phyloP scores from a whole-genome alignment of 2,888 invertebrate species.

The Oegoconia quadripuncta region DNA sequence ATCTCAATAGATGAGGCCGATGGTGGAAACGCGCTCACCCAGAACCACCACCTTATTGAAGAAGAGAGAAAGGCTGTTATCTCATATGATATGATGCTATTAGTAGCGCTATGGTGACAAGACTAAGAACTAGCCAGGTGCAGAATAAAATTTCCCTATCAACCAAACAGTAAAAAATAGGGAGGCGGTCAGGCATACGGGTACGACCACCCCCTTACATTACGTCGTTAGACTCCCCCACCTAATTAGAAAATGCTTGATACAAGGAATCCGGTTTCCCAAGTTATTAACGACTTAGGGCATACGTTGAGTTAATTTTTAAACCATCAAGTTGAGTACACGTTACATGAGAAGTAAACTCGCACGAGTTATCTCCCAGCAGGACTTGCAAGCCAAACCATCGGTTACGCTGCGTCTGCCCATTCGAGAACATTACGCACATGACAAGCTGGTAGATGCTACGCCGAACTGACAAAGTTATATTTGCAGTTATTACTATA shows the following conservation, averaged over 20 bases:
- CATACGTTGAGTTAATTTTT: conserved; percentile 25
- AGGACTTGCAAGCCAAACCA: conserved; percentile 41
- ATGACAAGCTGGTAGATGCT: conserved; percentile 29
- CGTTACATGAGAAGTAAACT: conserved; percentile 28
- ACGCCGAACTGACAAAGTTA: conserved; percentile 15
- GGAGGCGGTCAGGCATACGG: too few relatives aligned
- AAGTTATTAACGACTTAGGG: conserved; percentile 28
- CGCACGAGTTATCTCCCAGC: conserved; percentile 52
- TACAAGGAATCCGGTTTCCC: conserved; percentile 38
- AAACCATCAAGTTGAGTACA: conserved; percentile 33
- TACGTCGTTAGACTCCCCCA: too few relatives aligned
- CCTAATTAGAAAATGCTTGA: too few relatives aligned
- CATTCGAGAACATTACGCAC: conserved; percentile 44
- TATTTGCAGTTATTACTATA: conserved; percentile 19
- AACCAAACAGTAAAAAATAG: too few relatives aligned
- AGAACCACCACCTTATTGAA: too few relatives aligned
- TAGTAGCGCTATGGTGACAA: too few relatives aligned
- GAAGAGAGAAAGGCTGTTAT: too few relatives aligned
- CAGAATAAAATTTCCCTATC: too few relatives aligned
- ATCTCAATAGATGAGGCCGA: conserved; percentile 29
- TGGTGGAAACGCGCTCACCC: conserved; percentile 39
- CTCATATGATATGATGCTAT: too few relatives aligned
- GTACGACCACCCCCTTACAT: too few relatives aligned
- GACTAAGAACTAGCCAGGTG: too few relatives aligned
- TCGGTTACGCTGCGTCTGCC: conserved; percentile 47